Percentiles rank a stretch among this genome's conserved stretches.
Conservation (phyloP, 1,140 invertebrate genomes). For the Lerema accius region DNA sequence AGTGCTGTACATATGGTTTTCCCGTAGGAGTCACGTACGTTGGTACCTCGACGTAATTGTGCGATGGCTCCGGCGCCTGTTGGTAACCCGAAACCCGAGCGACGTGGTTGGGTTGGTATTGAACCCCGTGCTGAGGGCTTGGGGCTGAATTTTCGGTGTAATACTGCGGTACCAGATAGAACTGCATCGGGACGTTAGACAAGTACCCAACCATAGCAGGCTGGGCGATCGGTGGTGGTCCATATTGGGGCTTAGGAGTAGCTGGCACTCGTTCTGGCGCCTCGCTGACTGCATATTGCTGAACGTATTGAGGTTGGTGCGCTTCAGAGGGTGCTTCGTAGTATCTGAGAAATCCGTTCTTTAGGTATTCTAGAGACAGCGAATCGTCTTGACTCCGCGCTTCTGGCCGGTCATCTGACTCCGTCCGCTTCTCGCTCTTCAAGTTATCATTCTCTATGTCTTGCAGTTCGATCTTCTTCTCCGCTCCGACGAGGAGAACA, state of each 20-base stretch:
- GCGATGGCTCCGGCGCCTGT: conserved; percentile 46
- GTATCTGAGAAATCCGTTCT: conserved; percentile 59
- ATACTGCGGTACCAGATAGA: conserved; percentile 74
- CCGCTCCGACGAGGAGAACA: conserved; percentile 49
- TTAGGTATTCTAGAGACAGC: conserved; percentile 59
- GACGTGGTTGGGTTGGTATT: conserved; percentile 42
- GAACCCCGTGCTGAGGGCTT: conserved; percentile 42
- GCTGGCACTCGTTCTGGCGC: conserved; percentile 51
- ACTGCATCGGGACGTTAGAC: conserved; percentile 74
- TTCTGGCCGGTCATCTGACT: conserved; percentile 40
- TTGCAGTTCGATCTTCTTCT: conserved; percentile 79
- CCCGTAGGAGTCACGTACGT: conserved; percentile 55
- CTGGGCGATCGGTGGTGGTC: conserved; percentile 40
- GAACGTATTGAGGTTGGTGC: conserved; percentile 62
- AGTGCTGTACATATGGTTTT: conserved; percentile 55
- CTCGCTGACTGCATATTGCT: conserved; percentile 73
- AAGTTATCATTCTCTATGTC: conserved; percentile 81
- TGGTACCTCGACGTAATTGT: conserved; percentile 66
- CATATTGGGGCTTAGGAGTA: conserved; percentile 54
- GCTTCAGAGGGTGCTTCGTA: conserved; percentile 51
- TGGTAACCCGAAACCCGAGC: conserved; percentile 46
- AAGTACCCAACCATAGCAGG: conserved; percentile 68
- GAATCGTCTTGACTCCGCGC: conserved; percentile 34
- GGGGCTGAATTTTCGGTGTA: conserved; percentile 56
- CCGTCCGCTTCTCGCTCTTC: conserved; percentile 72